Evolutionary conservation across 1,140 invertebrate genomes (phyloP).

Genomic region (Kradibia gibbosae): DNA sequence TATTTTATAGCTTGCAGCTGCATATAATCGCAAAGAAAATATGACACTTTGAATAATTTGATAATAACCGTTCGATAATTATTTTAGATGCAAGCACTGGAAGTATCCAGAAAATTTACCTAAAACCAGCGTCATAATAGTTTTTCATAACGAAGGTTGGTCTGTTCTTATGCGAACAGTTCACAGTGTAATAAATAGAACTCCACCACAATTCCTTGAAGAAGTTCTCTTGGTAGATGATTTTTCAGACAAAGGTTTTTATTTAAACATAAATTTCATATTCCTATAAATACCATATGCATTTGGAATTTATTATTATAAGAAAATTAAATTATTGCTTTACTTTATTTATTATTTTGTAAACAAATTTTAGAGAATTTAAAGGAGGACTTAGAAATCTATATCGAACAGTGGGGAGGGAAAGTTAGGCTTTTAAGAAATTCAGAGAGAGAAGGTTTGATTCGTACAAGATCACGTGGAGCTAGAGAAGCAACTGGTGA

Average conservation of each 20-base stretch:
- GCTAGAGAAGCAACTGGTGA: conserved; percentile 95
- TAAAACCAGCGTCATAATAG: conserved; percentile 94
- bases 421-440: conserved; percentile 93
- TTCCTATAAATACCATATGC: background rate
- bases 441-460: conserved; percentile 89
- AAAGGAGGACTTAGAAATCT: conserved; percentile 89
- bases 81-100: conserved; percentile 95
- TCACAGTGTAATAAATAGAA: conserved; percentile 94
- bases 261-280: background rate
- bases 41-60: too few species aligned
- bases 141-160: conserved; percentile 99
- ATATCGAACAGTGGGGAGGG: conserved; percentile 89
- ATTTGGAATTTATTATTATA: conserved; percentile 20
- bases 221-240: conserved; percentile 99
- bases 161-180: conserved; percentile 96
- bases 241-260: conserved; percentile 91
- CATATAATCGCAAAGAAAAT: background rate
- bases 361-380: conserved; percentile 85
- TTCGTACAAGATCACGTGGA: conserved; percentile 91
- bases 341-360: background rate
- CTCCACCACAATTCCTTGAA: conserved; percentile 90
- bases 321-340: background rate
- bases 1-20: background rate
- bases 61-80: too few species aligned
- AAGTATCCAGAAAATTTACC: conserved; percentile 93